phyloP scores from a whole-genome alignment of 1,140 invertebrate species.

The Zaprionus vittiger region DNA sequence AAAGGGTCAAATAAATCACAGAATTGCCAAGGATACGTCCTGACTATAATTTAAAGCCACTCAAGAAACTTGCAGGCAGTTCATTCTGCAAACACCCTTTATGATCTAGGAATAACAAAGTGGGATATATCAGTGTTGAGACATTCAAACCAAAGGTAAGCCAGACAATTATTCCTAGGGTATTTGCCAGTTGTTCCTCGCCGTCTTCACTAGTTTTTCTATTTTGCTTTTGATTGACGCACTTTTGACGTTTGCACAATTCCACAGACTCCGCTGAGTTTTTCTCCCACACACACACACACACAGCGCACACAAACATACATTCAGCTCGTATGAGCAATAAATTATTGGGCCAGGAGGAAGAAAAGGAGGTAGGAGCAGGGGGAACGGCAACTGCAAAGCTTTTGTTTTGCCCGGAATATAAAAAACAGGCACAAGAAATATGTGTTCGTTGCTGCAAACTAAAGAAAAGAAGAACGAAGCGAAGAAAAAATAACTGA shows the following conservation, averaged over 20 bases:
- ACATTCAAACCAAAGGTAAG: background rate
- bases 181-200: background rate
- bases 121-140: background rate
- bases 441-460: slow-evolving; percentile 57
- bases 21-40: slow-evolving; percentile 2
- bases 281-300: slow-evolving; percentile 7
- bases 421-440: slow-evolving; percentile 80
- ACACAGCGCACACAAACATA: slow-evolving; percentile 22
- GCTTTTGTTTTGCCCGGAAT: slow-evolving; percentile 63
- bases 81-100: background rate
- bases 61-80: slow-evolving; percentile 1
- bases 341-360: slow-evolving; percentile 62
- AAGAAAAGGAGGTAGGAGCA: background rate
- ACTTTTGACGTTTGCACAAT: slow-evolving; percentile 73
- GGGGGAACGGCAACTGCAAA: slow-evolving; percentile 14
- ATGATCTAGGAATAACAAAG: background rate
- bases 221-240: slow-evolving; percentile 72
- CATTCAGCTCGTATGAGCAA: slow-evolving; percentile 59
- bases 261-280: slow-evolving; percentile 31
- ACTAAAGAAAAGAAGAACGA: slow-evolving; percentile 34
- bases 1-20: slow-evolving; percentile 12
- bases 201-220: background rate
- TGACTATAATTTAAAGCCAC: slow-evolving; percentile 17
- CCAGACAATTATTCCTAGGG: background rate
- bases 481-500: slow-evolving; percentile 29